Conservation (phyloP, 2,888 invertebrate genomes). For the Spodoptera littoralis region DNA sequence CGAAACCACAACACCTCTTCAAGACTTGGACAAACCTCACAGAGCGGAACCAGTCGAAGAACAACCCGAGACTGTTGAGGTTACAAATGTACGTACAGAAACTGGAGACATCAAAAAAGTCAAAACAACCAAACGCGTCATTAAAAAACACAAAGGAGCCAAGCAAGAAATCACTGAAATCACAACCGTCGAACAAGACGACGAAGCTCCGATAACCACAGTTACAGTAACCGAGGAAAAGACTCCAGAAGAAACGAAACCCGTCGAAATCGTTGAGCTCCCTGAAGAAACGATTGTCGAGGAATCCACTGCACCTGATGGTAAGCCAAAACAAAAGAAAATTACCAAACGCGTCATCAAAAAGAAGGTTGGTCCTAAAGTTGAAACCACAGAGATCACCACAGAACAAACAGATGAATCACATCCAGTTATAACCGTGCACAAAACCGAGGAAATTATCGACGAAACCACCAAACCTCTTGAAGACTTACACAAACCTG, state of each 20-base stretch:
- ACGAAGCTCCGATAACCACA: slow-evolving; percentile 68
- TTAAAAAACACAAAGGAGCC: slow-evolving; percentile 52
- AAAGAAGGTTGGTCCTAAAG: slow-evolving; percentile 74
- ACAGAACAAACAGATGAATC: slow-evolving; percentile 77
- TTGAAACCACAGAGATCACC: slow-evolving; percentile 38
- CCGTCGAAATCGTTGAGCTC: slow-evolving; percentile 17
- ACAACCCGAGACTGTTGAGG: slow-evolving; percentile 26
- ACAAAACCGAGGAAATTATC: slow-evolving; percentile 27
- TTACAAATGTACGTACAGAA: slow-evolving; percentile 21
- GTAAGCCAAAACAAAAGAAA: slow-evolving; percentile 64
- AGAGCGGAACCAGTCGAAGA: slow-evolving; percentile 20
- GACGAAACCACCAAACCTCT: slow-evolving; percentile 53
- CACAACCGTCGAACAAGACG: slow-evolving; percentile 46
- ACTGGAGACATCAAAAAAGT: slow-evolving; percentile 17
- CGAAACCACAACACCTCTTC: slow-evolving; percentile 61
- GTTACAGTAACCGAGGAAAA: slow-evolving; percentile 57
- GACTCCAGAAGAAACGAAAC: slow-evolving; percentile 45
- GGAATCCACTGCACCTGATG: slow-evolving; percentile 54
- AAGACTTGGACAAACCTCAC: slow-evolving; percentile 26
- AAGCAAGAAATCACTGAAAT: slow-evolving; percentile 63
- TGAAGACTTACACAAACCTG: slow-evolving; percentile 26
- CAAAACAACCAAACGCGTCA: slow-evolving; percentile 25
- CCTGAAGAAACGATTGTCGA: slow-evolving; percentile 30
- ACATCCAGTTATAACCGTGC: slow-evolving; percentile 44
- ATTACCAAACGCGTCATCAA: slow-evolving; percentile 72